A percentile compares a stretch with the other conserved stretches of the same genome.
These are phyloP conservation scores for Drosophila insularis DNA, from an alignment of 1,140 invertebrate genomes.

Conservation along the genomic window DNA sequence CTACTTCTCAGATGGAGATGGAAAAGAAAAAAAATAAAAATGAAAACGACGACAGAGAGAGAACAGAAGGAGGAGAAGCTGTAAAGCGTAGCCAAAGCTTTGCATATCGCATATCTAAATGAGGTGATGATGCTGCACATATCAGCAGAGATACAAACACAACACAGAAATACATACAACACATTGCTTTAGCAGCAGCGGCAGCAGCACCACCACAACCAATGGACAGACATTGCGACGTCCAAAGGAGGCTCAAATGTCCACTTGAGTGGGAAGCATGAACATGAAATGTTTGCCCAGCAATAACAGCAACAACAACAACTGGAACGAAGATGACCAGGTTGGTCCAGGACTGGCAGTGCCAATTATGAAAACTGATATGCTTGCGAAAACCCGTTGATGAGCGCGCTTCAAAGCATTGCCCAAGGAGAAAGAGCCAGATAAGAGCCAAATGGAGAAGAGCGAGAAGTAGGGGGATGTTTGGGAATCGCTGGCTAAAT, in stretches of 20 bases:
- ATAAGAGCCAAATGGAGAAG: conserved; percentile 21
- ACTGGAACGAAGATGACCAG: conserved; percentile 33
- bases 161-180: conserved; percentile 38
- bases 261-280: conserved; percentile 73
- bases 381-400: conserved; percentile 77
- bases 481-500: background rate
- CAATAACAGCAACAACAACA: conserved; percentile 50
- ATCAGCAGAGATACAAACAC: conserved; percentile 69
- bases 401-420: conserved; percentile 71
- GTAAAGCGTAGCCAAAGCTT: conserved; percentile 61
- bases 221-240: conserved; percentile 49
- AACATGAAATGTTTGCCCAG: conserved; percentile 77
- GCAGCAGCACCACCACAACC: background rate
- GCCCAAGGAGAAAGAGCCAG: conserved; percentile 10
- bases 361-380: conserved; percentile 80
- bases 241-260: conserved; percentile 69
- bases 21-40: conserved; percentile 14
- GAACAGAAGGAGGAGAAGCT: conserved; percentile 43
- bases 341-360: conserved; percentile 43
- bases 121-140: conserved; percentile 79
- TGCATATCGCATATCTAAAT: conserved; percentile 80
- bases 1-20: conserved; percentile 15
- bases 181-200: conserved; percentile 34
- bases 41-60: background rate
- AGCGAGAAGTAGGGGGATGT: background rate